These are phyloP conservation scores for Onychostoma macrolepis DNA, from an alignment of 2,113 vertebrate genomes.

Conservation along the genomic window DNA sequence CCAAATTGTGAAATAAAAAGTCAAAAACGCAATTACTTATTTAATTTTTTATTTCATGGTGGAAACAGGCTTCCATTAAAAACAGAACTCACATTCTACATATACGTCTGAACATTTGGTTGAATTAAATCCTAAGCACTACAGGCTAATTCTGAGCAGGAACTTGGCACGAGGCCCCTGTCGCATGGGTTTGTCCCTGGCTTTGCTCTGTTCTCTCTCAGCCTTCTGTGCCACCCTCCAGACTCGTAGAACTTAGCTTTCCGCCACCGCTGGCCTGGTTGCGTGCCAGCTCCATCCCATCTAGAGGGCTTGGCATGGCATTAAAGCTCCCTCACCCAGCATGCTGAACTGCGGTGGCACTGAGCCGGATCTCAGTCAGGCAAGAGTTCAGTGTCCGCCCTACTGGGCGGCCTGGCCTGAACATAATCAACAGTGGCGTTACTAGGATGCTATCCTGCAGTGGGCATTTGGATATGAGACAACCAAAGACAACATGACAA, in stretches of 20 bases:
- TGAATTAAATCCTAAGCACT: neutral
- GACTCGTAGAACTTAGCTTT: slow-evolving; percentile 52
- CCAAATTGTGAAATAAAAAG: too few species aligned
- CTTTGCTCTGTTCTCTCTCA: slow-evolving; percentile 33
- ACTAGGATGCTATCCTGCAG: neutral
- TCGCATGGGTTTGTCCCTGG: slow-evolving; percentile 33
- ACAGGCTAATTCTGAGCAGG: neutral
- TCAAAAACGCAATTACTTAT: too few species aligned
- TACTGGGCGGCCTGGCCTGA: neutral
- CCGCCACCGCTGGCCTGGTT: slow-evolving; percentile 40
- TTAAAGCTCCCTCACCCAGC: slow-evolving; percentile 58
- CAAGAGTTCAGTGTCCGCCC: neutral
- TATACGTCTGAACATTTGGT: neutral
- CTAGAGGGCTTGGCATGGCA: slow-evolving; percentile 49
- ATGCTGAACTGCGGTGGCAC: slow-evolving; percentile 49
- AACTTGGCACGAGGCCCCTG: slow-evolving; percentile 1
- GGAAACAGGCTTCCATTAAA: neutral
- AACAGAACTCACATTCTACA: neutral
- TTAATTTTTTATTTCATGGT: too few species aligned
- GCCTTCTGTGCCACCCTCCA: slow-evolving; percentile 49
- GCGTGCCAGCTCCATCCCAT: slow-evolving; percentile 59
- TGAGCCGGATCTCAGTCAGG: slow-evolving; percentile 19
- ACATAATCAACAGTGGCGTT: neutral
- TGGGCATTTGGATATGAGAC: neutral
- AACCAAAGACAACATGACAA: neutral